phyloP scores from a whole-genome alignment of 2,888 invertebrate genomes.

The Pomacea canaliculata region DNA sequence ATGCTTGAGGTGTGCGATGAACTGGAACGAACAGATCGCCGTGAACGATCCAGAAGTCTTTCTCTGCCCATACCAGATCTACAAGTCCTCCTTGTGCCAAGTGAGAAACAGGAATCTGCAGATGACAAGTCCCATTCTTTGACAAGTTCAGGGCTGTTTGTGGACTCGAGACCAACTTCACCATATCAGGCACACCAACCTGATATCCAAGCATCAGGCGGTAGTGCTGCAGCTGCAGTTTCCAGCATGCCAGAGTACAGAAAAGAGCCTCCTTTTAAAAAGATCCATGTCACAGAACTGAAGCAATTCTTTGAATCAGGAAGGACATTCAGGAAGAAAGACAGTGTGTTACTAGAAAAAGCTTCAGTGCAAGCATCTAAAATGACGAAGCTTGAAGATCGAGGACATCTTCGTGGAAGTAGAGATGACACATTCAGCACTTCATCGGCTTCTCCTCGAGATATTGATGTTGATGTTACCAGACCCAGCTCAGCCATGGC shows the following conservation, averaged over 20 bases:
- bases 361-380: conserved; percentile 28
- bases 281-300: conserved; percentile 90
- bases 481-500: conserved; percentile 44
- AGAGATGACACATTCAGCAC: conserved; percentile 41
- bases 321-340: conserved; percentile 37
- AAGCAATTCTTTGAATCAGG: conserved; percentile 89
- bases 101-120: conserved; percentile 27
- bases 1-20: conserved; percentile 90
- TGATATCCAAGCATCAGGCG: neutral
- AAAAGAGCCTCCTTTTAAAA: conserved; percentile 66
- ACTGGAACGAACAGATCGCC: conserved; percentile 80
- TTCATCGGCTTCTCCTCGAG: conserved; percentile 37
- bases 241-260: conserved; percentile 39
- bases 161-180: conserved; percentile 22
- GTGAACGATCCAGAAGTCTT: conserved; percentile 86
- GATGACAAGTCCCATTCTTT: conserved; percentile 19
- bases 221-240: conserved; percentile 2
- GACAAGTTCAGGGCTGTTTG: conserved; percentile 10
- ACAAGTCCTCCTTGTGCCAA: conserved; percentile 37
- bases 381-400: conserved; percentile 11
- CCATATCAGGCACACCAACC: conserved; percentile 15
- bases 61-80: conserved; percentile 79
- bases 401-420: conserved; percentile 5
- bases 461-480: conserved; percentile 33
- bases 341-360: conserved; percentile 34